Percentiles rank a stretch among this genome's conserved stretches.
Conservation (phyloP, 2,113 vertebrate species). For the Grammomys surdaster region DNA sequence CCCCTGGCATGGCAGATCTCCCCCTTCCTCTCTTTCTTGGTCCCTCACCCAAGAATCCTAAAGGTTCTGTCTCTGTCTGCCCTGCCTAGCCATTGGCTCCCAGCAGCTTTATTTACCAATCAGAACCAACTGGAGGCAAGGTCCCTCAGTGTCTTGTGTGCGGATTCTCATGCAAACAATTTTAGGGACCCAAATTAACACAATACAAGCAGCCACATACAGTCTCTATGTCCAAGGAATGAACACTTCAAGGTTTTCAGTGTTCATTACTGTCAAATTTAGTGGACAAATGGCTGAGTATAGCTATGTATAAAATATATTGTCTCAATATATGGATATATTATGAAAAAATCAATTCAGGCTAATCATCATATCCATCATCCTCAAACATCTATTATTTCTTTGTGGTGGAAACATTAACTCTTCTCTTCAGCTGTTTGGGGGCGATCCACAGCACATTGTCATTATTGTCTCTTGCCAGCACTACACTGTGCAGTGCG, state of each 20-base stretch:
- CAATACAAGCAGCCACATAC: no score
- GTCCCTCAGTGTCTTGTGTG: no score
- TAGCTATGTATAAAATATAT: background rate
- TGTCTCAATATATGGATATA: background rate
- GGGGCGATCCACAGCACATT: background rate
- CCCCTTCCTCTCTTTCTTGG: no score
- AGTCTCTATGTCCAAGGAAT: background rate
- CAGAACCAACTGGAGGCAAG: no score
- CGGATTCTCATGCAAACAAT: no score
- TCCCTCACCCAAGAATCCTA: no score
- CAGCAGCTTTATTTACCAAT: no score
- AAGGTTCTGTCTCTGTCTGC: no score
- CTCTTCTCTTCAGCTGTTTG: background rate
- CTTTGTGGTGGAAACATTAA: background rate
- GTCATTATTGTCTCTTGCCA: background rate
- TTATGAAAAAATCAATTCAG: background rate
- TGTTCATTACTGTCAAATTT: background rate
- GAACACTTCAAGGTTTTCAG: background rate
- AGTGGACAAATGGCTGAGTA: background rate
- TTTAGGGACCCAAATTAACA: no score
- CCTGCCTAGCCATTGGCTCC: no score
- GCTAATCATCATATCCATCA: background rate
- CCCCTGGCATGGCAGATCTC: no score
- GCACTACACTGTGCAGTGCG: background rate
- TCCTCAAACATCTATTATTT: background rate